Evolutionary conservation across 2,113 vertebrate species (phyloP).

Genomic region (Pycnonotus jocosus): DNA sequence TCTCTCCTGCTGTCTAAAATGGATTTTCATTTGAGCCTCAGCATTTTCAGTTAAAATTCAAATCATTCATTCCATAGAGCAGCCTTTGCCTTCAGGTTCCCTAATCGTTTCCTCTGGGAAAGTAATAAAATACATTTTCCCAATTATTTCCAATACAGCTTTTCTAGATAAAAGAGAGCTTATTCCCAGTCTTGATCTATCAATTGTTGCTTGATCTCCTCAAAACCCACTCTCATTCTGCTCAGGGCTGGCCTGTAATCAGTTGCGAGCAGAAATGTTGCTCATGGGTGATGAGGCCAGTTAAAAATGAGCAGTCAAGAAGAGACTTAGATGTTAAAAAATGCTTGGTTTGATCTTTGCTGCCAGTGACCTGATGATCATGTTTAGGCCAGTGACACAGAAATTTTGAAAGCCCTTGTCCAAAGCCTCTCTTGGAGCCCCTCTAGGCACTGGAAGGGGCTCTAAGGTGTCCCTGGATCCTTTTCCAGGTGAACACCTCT

Average conservation of each 20-base stretch:
- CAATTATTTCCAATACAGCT: background rate
- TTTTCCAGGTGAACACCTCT: background rate
- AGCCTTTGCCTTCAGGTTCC: background rate
- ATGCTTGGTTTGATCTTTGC: background rate
- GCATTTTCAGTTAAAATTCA: background rate
- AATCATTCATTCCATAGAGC: background rate
- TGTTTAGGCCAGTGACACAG: background rate
- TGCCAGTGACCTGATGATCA: background rate
- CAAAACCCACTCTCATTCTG: background rate
- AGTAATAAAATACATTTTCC: background rate
- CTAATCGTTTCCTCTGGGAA: background rate
- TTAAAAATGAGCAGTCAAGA: background rate
- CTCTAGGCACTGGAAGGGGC: background rate
- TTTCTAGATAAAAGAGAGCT: background rate
- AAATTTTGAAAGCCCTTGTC: background rate
- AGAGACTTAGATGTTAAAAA: background rate
- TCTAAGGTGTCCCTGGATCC: background rate
- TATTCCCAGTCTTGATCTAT: background rate
- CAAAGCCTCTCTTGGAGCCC: background rate
- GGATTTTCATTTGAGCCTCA: background rate
- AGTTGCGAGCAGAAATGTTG: background rate
- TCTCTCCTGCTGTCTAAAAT: background rate
- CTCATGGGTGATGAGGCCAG: fast-evolving
- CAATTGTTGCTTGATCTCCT: background rate
- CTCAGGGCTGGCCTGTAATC: background rate